These are phyloP conservation scores for Pseudococcus viburni DNA, from an alignment of 2,888 invertebrate species.

Conservation along the genomic window DNA sequence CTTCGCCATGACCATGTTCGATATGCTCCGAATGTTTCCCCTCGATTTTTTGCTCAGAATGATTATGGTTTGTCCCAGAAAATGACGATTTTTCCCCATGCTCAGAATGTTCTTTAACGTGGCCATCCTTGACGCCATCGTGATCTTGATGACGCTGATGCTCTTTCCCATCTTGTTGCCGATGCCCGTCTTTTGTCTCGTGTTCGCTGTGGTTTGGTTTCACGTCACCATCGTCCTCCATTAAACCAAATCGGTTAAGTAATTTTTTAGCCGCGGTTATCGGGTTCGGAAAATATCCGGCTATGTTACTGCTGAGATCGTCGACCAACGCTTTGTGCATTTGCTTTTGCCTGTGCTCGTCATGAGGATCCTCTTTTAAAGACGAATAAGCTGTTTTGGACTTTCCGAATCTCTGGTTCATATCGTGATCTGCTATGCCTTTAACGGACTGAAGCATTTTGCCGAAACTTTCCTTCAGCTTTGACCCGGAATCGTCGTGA, in stretches of 20 bases:
- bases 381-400: not conserved
- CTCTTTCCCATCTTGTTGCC: not conserved
- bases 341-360: not conserved
- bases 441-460: not conserved
- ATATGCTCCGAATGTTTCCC: not conserved
- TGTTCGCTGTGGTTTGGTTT: not conserved
- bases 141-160: not conserved
- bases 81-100: not conserved
- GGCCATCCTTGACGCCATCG: not conserved
- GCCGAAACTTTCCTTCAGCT: not conserved
- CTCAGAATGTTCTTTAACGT: not conserved
- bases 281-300: not conserved
- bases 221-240: not conserved
- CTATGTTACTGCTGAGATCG: not conserved
- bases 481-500: not conserved
- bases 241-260: not conserved
- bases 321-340: not conserved
- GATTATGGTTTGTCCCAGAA: not conserved
- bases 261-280: not conserved
- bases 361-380: not conserved
- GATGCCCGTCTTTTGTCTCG: not conserved
- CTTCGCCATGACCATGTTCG: not conserved
- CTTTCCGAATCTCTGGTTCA: not conserved
- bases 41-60: not conserved
- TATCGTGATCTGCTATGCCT: not conserved